Percentiles rank a stretch among this genome's conserved stretches.
These are phyloP conservation scores for Ptyas mucosa DNA, from an alignment of 2,113 vertebrate species.

Conservation along the genomic window DNA sequence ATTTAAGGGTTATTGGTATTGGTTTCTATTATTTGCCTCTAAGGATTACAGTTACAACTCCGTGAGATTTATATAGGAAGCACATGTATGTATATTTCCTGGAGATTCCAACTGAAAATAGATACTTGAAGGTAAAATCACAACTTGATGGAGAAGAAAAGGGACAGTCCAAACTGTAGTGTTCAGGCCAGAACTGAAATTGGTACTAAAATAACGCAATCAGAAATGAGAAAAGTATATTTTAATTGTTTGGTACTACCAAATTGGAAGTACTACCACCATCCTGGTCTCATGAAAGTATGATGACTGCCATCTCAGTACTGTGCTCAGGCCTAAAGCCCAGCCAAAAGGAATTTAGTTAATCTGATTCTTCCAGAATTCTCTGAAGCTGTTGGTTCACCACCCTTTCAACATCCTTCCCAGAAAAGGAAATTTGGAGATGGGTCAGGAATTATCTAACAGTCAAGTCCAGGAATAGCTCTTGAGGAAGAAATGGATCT, in stretches of 20 bases:
- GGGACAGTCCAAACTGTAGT: not conserved
- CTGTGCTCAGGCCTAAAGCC: not conserved
- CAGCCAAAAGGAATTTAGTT: not conserved
- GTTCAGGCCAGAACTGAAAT: not conserved
- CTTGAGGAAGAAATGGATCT: not conserved
- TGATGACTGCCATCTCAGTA: not conserved
- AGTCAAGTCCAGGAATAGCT: not conserved
- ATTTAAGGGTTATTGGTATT: not conserved
- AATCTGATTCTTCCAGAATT: not conserved
- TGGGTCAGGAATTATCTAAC: not conserved
- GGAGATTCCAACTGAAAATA: not conserved
- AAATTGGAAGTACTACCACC: not conserved
- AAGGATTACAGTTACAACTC: not conserved
- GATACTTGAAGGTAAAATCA: not conserved
- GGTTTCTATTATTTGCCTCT: not conserved
- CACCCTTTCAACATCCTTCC: not conserved
- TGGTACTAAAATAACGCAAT: not conserved
- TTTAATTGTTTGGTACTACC: not conserved
- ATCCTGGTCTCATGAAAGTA: not conserved
- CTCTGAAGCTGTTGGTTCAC: not conserved
- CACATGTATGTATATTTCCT: not conserved
- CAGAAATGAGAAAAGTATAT: not conserved
- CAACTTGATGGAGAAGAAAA: not conserved
- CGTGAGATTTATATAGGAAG: not conserved
- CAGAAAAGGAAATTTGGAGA: not conserved